Conservation (phyloP, 1,140 invertebrate genomes). For the Eupeodes corollae region DNA sequence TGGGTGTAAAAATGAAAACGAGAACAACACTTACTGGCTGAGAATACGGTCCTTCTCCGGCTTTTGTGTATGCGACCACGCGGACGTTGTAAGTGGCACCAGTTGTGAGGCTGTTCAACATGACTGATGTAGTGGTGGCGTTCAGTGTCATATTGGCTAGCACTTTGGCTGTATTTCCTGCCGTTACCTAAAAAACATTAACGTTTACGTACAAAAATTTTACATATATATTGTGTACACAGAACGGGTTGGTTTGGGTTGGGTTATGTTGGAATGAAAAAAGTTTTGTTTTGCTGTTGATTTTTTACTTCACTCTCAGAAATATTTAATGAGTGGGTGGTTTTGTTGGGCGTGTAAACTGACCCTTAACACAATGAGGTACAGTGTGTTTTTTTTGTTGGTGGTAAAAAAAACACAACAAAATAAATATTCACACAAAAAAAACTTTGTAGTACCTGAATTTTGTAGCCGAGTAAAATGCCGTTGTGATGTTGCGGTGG, state of each 20-base stretch:
- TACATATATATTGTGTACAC: no score
- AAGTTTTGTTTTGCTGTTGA: no score
- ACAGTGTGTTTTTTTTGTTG: no score
- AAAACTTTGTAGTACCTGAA: conserved; percentile 33
- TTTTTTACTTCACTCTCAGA: no score
- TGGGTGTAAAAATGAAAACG: background rate
- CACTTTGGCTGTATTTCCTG: conserved; percentile 40
- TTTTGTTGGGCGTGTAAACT: no score
- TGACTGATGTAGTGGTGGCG: conserved; percentile 56
- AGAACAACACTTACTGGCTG: conserved; percentile 38
- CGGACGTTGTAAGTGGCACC: conserved; percentile 60
- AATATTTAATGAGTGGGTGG: no score
- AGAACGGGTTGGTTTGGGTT: no score
- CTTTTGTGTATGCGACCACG: conserved; percentile 59
- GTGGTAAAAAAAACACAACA: no score
- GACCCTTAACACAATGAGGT: no score
- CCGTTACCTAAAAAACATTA: conserved; percentile 21
- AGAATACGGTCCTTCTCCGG: conserved; percentile 58
- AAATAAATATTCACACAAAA: no score
- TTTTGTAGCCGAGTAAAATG: conserved; percentile 69
- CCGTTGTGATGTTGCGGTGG: conserved; percentile 69
- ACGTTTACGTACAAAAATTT: no score
- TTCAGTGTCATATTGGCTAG: conserved; percentile 61
- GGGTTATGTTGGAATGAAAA: no score
- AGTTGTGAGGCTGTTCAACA: conserved; percentile 60